Percentiles rank a stretch among this genome's conserved stretches.
Conservation (phyloP, 1,140 invertebrate genomes). For the Maniola jurtina region DNA sequence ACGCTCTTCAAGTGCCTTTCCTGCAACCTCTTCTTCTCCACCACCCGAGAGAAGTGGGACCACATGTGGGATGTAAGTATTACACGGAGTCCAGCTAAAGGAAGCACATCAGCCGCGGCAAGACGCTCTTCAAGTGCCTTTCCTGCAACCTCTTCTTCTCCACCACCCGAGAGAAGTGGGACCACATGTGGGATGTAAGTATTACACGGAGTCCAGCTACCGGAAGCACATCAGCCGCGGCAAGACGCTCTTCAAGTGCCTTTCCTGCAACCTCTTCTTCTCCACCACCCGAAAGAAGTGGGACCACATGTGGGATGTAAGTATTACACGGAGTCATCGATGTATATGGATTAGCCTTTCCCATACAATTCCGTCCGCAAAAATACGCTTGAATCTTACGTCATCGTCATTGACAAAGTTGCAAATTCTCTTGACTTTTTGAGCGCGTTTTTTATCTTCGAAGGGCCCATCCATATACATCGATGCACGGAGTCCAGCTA, state of each 20-base stretch:
- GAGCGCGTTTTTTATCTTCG: too few relatives aligned
- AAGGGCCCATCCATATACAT: too few relatives aligned
- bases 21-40: slow-evolving; percentile 18
- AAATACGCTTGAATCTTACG: too few relatives aligned
- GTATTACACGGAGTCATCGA: background rate
- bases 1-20: slow-evolving; percentile 21
- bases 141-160: slow-evolving; percentile 22
- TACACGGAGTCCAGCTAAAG: slow-evolving; percentile 18
- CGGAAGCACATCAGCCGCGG: slow-evolving; percentile 38
- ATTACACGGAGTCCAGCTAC: slow-evolving; percentile 13
- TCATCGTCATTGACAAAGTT: too few relatives aligned
- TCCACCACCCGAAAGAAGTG: slow-evolving; percentile 31
- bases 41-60: slow-evolving; percentile 40
- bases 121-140: slow-evolving; percentile 17
- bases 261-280: slow-evolving; percentile 21
- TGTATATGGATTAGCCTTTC: too few relatives aligned
- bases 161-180: slow-evolving; percentile 35
- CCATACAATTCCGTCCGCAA: too few relatives aligned
- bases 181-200: slow-evolving; percentile 44
- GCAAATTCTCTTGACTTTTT: too few relatives aligned
- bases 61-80: slow-evolving; percentile 42
- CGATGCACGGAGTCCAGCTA: slow-evolving; percentile 33
- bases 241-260: slow-evolving; percentile 20
- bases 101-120: slow-evolving; percentile 37
- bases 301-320: slow-evolving; percentile 47